Percentiles rank a stretch among this genome's conserved stretches.
Conservation (phyloP, 2,113 vertebrate genomes). For the Chaenogobius annularis region DNA sequence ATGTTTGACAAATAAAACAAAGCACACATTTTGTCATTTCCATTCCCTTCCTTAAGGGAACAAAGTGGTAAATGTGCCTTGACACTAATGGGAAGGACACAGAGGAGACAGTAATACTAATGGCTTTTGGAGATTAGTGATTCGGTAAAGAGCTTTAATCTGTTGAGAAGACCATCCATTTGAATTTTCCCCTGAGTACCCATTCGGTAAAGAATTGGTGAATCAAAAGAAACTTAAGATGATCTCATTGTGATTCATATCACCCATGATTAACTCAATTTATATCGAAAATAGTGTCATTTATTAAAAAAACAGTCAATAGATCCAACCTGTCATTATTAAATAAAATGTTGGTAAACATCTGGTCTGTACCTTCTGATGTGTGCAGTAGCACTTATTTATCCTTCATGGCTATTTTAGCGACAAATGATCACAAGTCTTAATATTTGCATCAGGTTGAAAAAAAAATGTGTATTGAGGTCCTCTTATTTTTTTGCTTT, state of each 20-base stretch:
- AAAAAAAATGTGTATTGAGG: too few relatives aligned
- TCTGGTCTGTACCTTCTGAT: too few relatives aligned
- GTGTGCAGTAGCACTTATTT: too few relatives aligned
- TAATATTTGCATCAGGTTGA: too few relatives aligned
- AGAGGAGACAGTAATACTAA: slow-evolving; percentile 41
- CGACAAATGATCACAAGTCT: too few relatives aligned
- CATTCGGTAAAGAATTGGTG: slow-evolving; percentile 16
- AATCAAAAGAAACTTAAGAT: slow-evolving; percentile 29
- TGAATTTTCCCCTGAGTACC: slow-evolving; percentile 34
- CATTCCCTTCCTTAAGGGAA: slow-evolving; percentile 38
- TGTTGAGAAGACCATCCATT: slow-evolving; percentile 43
- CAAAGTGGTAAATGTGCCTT: slow-evolving; percentile 28
- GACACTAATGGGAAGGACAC: slow-evolving; percentile 51
- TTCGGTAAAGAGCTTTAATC: slow-evolving; percentile 49
- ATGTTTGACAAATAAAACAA: neutral
- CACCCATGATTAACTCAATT: neutral
- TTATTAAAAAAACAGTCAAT: neutral
- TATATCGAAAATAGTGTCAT: too few relatives aligned
- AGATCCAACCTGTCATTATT: too few relatives aligned
- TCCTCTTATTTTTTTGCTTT: too few relatives aligned
- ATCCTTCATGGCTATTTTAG: too few relatives aligned
- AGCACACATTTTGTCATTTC: slow-evolving; percentile 21
- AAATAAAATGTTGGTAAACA: too few relatives aligned
- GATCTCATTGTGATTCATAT: slow-evolving; percentile 9
- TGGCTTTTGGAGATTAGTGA: slow-evolving; percentile 60